Percentiles rank a stretch among this genome's conserved stretches.
phyloP scores from a whole-genome alignment of 2,113 vertebrate species.

The Gallinago media region DNA sequence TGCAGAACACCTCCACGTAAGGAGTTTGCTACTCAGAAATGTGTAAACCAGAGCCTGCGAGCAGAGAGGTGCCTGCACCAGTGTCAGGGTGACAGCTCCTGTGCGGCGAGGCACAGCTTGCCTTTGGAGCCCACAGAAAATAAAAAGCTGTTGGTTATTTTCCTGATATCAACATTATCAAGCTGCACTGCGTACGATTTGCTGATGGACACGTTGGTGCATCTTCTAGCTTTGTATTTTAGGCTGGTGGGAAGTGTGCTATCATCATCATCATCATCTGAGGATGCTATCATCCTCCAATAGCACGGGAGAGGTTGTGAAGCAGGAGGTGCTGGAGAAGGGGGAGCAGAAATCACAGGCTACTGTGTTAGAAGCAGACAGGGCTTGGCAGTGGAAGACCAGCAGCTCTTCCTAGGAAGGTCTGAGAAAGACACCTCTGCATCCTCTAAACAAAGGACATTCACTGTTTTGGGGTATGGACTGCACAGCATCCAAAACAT shows the following conservation, averaged over 20 bases:
- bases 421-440: neutral
- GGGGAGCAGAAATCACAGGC: neutral
- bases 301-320: neutral
- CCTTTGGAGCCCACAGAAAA: neutral
- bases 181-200: neutral
- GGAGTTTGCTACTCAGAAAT: neutral
- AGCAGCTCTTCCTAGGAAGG: neutral
- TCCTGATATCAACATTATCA: neutral
- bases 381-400: neutral
- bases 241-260: neutral
- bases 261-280: neutral
- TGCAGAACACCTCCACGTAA: neutral
- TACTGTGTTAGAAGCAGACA: neutral
- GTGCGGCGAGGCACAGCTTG: neutral
- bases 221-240: neutral
- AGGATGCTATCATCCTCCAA: neutral
- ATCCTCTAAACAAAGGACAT: neutral
- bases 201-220: neutral
- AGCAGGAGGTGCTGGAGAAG: neutral
- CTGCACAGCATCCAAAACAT: neutral
- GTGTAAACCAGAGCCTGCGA: neutral
- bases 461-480: neutral
- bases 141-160: neutral
- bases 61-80: neutral
- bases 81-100: neutral